These are phyloP conservation scores for Dipodomys stephensi DNA, from an alignment of 2,113 vertebrate species.

Conservation along the genomic window DNA sequence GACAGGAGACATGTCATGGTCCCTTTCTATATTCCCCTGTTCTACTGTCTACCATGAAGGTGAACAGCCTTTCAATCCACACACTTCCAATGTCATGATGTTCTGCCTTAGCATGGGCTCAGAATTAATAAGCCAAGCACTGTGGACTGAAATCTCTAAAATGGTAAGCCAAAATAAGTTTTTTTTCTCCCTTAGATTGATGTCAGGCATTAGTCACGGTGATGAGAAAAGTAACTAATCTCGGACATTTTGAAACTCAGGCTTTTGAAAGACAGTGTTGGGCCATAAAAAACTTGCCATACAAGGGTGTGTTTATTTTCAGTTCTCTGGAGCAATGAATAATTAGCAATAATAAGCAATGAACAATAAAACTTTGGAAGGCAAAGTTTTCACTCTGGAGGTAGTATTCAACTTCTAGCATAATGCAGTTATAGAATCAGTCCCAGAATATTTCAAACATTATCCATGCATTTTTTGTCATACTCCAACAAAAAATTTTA, in stretches of 20 bases:
- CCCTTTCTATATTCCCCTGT: not conserved
- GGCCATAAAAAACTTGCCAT: not conserved
- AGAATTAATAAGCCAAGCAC: not conserved
- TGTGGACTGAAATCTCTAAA: not conserved
- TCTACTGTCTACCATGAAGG: not conserved
- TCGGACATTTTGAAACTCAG: not conserved
- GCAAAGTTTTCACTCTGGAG: constrained; percentile 4
- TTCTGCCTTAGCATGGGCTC: not conserved
- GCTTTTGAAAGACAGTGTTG: not conserved
- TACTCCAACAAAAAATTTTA: not conserved
- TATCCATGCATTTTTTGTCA: not conserved
- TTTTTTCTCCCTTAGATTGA: not conserved
- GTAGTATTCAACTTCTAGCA: not conserved
- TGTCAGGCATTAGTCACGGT: not conserved
- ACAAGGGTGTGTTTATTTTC: not conserved
- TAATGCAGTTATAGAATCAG: not conserved
- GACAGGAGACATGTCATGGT: not conserved
- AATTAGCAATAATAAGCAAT: not conserved
- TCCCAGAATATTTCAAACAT: not conserved
- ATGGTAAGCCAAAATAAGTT: too few species aligned
- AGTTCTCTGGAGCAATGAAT: not conserved
- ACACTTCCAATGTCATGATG: not conserved
- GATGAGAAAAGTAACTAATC: not conserved
- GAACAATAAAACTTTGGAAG: not conserved
- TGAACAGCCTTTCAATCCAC: not conserved